Conservation (phyloP, 2,888 invertebrate species). For the Germaria angustata region DNA sequence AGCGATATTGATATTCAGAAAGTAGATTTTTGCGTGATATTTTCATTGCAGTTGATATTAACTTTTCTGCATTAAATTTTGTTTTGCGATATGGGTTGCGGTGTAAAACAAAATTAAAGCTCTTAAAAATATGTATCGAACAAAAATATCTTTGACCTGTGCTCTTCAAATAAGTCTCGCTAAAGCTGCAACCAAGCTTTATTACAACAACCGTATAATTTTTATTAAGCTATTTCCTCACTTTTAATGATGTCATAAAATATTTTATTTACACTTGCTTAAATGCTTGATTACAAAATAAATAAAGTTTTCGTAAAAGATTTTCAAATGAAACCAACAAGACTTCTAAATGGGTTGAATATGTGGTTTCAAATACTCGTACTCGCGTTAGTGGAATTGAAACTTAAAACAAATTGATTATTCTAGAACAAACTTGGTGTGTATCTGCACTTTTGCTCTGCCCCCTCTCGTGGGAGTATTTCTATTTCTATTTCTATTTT, state of each 20-base stretch:
- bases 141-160: too few species aligned
- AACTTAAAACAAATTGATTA: constrained; percentile 18
- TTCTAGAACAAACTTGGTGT: not conserved
- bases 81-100: too few species aligned
- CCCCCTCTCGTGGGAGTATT: constrained; percentile 24
- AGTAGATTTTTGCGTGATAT: too few species aligned
- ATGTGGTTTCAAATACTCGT: not conserved
- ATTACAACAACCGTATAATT: not conserved
- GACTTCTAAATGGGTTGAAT: constrained; percentile 9
- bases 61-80: too few species aligned
- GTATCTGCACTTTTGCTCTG: not conserved
- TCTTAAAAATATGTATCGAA: too few species aligned
- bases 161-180: not conserved
- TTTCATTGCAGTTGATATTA: too few species aligned
- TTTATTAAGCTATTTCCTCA: not conserved
- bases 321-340: not conserved
- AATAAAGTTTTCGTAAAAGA: not conserved
- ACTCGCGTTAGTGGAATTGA: not conserved
- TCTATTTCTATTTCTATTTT: not conserved
- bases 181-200: not conserved
- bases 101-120: too few species aligned
- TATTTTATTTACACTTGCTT: not conserved
- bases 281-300: not conserved
- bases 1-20: too few species aligned
- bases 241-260: not conserved